Percentiles rank a stretch among this genome's conserved stretches.
Conservation (phyloP, 2,113 vertebrate genomes). For the Peromyscus polionotus region DNA sequence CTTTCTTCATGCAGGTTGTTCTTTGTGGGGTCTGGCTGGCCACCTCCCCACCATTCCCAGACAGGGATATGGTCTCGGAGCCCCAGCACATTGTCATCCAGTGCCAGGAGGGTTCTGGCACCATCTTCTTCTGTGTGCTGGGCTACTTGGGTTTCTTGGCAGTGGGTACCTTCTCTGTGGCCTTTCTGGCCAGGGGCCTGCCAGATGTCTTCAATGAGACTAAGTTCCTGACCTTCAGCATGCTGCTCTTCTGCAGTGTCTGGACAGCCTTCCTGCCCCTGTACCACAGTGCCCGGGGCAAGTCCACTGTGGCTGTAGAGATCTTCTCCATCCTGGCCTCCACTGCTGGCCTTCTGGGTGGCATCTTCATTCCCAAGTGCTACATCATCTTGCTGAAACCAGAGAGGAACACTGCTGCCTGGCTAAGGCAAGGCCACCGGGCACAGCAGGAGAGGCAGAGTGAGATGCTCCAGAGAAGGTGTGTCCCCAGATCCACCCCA, state of each 20-base stretch:
- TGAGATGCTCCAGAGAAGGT: accelerated
- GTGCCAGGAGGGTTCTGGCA: no score
- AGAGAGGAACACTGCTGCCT: background rate
- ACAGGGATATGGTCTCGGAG: no score
- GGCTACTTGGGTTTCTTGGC: no score
- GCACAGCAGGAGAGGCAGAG: background rate
- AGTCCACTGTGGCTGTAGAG: conserved; percentile 19
- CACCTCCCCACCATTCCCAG: no score
- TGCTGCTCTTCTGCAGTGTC: conserved; percentile 50
- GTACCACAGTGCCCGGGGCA: background rate
- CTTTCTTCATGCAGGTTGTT: no score
- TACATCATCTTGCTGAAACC: conserved; percentile 48
- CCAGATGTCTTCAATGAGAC: conserved; percentile 35
- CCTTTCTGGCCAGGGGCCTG: conserved; percentile 39
- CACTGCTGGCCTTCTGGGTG: conserved; percentile 22
- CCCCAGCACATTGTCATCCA: no score
- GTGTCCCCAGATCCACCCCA: accelerated
- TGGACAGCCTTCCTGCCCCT: conserved; percentile 40
- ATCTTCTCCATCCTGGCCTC: conserved; percentile 49
- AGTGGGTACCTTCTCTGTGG: background rate
- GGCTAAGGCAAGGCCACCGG: background rate
- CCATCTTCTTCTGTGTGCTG: no score
- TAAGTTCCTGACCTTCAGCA: conserved; percentile 47
- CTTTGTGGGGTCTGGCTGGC: no score
- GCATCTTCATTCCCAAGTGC: conserved; percentile 61